Evolutionary conservation across 64 coral and sea anemone genomes (phyloP).

Genomic region (Platygyra sinensis): DNA sequence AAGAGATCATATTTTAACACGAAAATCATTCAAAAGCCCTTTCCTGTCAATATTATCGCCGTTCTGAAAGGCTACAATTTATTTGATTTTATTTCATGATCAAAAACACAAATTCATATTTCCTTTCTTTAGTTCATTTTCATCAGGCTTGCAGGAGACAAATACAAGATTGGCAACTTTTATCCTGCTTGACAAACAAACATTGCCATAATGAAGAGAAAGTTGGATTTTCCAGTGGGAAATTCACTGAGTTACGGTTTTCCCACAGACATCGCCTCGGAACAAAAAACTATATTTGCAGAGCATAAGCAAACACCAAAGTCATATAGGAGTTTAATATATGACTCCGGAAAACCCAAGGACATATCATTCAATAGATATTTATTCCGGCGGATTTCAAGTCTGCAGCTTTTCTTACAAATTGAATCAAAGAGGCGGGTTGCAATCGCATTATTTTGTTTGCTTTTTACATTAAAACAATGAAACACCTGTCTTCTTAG

Average conservation of each 20-base stretch:
- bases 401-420: background rate
- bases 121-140: background rate
- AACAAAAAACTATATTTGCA: slow-evolving; percentile 18
- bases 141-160: no score
- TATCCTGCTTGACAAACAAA: background rate
- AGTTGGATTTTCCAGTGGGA: slow-evolving; percentile 11
- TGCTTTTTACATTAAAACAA: slow-evolving; percentile 19
- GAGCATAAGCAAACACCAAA: slow-evolving; percentile 20
- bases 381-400: slow-evolving; percentile 45
- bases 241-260: background rate
- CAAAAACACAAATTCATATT: background rate
- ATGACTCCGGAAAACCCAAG: background rate
- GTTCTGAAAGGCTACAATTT: background rate
- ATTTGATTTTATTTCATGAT: background rate
- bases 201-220: background rate
- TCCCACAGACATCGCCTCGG: background rate
- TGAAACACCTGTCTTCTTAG: slow-evolving; percentile 26
- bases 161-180: background rate
- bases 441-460: background rate
- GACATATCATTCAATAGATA: slow-evolving; percentile 28
- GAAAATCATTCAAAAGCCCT: no score
- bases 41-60: background rate
- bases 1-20: no score
- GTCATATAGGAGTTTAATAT: slow-evolving; percentile 35
- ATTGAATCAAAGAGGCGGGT: background rate